Evolutionary conservation across 2,797 vertebrate genomes (phyloP), one percentile per base, ranked within the genome.

Genomic region (Catostomus latipinnis): DNA sequence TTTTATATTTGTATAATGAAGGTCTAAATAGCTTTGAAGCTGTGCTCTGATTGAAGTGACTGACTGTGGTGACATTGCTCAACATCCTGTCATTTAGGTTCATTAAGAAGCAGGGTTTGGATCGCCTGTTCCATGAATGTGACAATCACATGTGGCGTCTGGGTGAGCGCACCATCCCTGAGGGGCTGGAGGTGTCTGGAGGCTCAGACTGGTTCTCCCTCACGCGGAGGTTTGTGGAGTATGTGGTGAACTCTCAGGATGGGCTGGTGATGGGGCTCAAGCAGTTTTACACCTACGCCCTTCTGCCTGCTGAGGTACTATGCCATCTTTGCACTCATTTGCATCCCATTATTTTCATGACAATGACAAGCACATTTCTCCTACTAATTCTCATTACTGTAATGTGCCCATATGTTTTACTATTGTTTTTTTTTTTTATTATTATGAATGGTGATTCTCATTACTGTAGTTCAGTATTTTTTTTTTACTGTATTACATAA

Each of bases 71-170:
- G 11, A 2, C 9, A 22, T 70, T 71, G 12, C 18, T 74, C 11
- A 66, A 1, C 7, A 9, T 12, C 11, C 45, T 53, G 10, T 52
- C 61, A 13, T 73, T 9, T 86, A 99, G 97, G 90, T 99, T 99
- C 80, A 99, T 99, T 83, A 99, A 98, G 92, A 99, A 99, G 88
- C 98, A 99, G 83, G 98, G 98, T 34, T 90, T 99, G 48, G 97
- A 99, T 88, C 95, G 98, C 1, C 94, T 99, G 74, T 99, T 99
- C 90, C 97, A 98, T 0, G 98, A 99, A 88, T 99, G 98, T 0
- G 97, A 99, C 92, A 96, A 96, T 1, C 98, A 99, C 92, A 99
- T 99, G 98, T 99, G 98, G 98, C 96, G 98, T 0, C 93, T 99
- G 14, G 97, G 97, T 0, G 97, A 98, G 78, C 94, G 98, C 85